Base-by-base conservation (phyloP, 2,888 invertebrate genomes). In the Rhopalosiphum nymphaeae region DNA sequence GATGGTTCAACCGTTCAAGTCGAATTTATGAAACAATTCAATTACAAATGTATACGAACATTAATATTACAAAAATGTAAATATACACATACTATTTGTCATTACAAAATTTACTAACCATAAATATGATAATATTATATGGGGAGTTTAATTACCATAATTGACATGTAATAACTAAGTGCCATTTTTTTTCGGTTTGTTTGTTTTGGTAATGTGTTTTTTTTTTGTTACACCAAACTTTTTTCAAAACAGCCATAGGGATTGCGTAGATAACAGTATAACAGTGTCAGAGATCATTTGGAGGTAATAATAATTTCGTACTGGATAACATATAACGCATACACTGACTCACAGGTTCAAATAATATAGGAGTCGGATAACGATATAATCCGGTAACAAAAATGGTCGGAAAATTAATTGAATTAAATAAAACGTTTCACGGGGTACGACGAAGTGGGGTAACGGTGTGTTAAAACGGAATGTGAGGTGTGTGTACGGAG, bases 391-490 rank as follows among this genome's bases (percentile, higher is more conserved):
- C 29, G 87, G 53, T 92, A 44, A 36, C 36, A 44, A 21, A 36
- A 92, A 92, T 49, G 57, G 92, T 44, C 53, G 29, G 78, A 44
- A 93, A 89, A 93, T 89, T 89, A 84, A 93, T 93, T 89, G 89
- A 93, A 93, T 93, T 93, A 93, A 93, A 57, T 89, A 89, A 93
- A 67, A 57, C 78, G 89, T 93, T 88, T 93, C 78, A 44, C 3
- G 84, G 61, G 46, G 25, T 46, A 57, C 29, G 57, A 46, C 13
- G 67, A 21, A 21, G 36, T 16, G 36, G 78, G 78, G 78, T 36
- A 36, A 78, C 36, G 7, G 78, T 78, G 36, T 78, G 78, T 78
- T 36, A n/a, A 7, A 21, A 21, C 4, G 21, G 78, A 36, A 36
- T 13, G n/a, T 0, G 67, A 4, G 13, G n/a, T 67, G n/a, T 67